A percentile compares a stretch with the other conserved stretches of the same genome.
phyloP scores from a whole-genome alignment of 2,888 invertebrate genomes.

The Gymnosoma rotundatum region DNA sequence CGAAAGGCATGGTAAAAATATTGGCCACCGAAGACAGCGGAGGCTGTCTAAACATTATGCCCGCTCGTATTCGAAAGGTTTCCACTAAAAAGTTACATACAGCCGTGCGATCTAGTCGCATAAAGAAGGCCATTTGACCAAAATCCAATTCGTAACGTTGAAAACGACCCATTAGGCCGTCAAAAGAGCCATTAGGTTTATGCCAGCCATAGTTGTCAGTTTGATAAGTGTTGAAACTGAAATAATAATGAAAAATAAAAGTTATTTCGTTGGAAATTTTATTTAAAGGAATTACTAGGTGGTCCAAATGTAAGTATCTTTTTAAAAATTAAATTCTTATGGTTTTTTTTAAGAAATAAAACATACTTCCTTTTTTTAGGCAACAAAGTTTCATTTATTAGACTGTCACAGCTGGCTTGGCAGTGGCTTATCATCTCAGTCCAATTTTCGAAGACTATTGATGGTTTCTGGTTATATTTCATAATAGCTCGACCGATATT shows the following conservation, averaged over 20 bases:
- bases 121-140: conserved; percentile 84
- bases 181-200: conserved; percentile 84
- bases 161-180: conserved; percentile 84
- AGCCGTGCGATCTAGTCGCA: conserved; percentile 84
- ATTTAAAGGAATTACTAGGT: too few relatives aligned
- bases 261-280: too few relatives aligned
- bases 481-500: too few relatives aligned
- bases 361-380: too few relatives aligned
- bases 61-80: conserved; percentile 83
- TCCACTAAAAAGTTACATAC: conserved; percentile 84
- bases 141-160: conserved; percentile 84
- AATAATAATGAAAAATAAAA: not conserved
- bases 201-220: conserved; percentile 84
- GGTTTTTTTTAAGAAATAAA: too few relatives aligned
- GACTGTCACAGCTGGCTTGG: too few relatives aligned
- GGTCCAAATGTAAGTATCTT: too few relatives aligned
- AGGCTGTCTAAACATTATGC: conserved; percentile 86
- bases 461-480: too few relatives aligned
- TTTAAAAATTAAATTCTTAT: too few relatives aligned
- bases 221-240: conserved; percentile 79
- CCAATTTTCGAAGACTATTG: too few relatives aligned
- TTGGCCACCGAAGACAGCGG: conserved; percentile 85
- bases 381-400: too few relatives aligned
- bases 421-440: too few relatives aligned
- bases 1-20: conserved; percentile 85